These are phyloP conservation scores for Dilophus febrilis DNA, from an alignment of 2,888 invertebrate species.

Conservation along the genomic window DNA sequence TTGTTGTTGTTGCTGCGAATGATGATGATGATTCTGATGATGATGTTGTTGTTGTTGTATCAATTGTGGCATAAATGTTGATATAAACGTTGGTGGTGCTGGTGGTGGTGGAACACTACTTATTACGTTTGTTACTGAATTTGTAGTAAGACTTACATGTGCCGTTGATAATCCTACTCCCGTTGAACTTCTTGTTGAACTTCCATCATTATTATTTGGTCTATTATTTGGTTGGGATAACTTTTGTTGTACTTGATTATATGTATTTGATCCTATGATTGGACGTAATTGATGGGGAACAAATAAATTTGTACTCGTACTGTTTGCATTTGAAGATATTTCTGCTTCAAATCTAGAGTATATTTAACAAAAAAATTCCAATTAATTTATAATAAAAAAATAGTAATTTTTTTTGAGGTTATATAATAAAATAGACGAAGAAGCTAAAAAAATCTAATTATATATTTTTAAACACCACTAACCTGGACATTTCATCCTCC, in stretches of 20 bases:
- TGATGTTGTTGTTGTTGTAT: conserved; percentile 14
- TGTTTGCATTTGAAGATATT: conserved; percentile 41
- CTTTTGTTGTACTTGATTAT: conserved; percentile 50
- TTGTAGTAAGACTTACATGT: conserved; percentile 38
- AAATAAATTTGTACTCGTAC: conserved; percentile 21
- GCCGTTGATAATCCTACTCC: too few species aligned
- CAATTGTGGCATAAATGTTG: conserved; percentile 29
- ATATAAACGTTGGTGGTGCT: conserved; percentile 25
- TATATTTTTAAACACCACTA: conserved; percentile 14
- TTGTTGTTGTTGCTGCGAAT: conserved; percentile 17
- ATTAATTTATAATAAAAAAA: not conserved
- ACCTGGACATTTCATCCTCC: conserved; percentile 87
- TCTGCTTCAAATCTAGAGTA: conserved; percentile 65
- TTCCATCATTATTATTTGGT: too few species aligned
- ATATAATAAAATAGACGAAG: not conserved
- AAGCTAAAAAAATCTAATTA: not conserved
- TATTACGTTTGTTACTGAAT: conserved; percentile 28
- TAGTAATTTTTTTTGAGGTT: not conserved
- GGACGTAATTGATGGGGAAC: conserved; percentile 37
- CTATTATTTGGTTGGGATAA: conserved; percentile 33
- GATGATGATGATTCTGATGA: conserved; percentile 20
- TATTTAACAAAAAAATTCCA: conserved; percentile 4
- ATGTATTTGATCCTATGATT: conserved; percentile 57
- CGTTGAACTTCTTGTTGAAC: too few species aligned
- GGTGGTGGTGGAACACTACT: conserved; percentile 18